Conservation (phyloP, 2,113 vertebrate genomes). For the Sylvietta virens region DNA sequence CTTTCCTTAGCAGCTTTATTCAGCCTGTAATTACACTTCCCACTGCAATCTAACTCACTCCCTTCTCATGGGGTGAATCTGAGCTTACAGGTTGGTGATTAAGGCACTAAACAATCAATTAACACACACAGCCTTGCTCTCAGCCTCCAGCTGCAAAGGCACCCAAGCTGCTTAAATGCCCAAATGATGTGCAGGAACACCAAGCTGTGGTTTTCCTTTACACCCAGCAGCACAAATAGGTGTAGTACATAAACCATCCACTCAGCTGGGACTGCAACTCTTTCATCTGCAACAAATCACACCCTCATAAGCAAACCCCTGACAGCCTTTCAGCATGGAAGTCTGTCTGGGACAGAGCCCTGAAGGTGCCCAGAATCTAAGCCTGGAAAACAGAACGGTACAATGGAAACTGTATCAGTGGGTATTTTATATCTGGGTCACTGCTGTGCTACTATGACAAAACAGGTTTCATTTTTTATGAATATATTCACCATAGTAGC, state of each 20-base stretch:
- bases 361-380: accelerated
- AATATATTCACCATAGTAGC: not conserved
- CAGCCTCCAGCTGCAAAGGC: not conserved
- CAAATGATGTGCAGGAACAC: not conserved
- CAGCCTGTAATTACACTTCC: not conserved
- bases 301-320: accelerated
- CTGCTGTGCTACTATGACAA: not conserved
- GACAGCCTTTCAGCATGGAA: not conserved
- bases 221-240: accelerated
- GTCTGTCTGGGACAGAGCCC: not conserved
- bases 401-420: not conserved
- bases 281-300: not conserved
- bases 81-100: not conserved
- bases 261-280: not conserved
- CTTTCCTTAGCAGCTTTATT: not conserved
- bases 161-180: not conserved
- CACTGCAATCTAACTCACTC: not conserved
- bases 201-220: not conserved
- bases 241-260: accelerated
- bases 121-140: not conserved
- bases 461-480: not conserved
- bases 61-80: not conserved
- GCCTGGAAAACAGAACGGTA: not conserved
- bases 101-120: not conserved
- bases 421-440: not conserved